phyloP scores from a whole-genome alignment of 2,888 invertebrate species.

The Watsonalla binaria region DNA sequence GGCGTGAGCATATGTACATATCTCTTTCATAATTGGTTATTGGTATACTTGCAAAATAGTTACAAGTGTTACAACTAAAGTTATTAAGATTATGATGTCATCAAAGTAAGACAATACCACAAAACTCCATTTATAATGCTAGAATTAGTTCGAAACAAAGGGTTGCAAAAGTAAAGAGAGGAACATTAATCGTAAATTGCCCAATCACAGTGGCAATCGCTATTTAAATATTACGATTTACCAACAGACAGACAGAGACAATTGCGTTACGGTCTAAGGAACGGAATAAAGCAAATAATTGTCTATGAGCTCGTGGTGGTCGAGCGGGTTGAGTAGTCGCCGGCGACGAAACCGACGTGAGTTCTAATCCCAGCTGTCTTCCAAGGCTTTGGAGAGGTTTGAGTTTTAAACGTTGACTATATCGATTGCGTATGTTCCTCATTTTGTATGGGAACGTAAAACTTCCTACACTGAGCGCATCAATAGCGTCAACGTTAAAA shows the following conservation, averaged over 20 bases:
- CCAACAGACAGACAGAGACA: constrained; percentile 24
- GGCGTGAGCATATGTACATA: too few species aligned
- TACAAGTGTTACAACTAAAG: too few species aligned
- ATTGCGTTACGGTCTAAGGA: constrained; percentile 16
- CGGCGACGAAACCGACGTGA: not conserved
- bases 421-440: too few species aligned
- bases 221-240: constrained; percentile 46
- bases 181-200: constrained; percentile 34
- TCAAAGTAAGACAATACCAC: not conserved
- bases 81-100: too few species aligned
- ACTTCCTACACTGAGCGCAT: too few species aligned
- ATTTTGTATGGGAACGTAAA: too few species aligned
- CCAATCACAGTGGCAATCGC: constrained; percentile 36
- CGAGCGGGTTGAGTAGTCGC: not conserved
- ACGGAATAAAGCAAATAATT: not conserved
- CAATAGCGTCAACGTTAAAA: too few species aligned
- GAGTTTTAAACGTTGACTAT: too few species aligned
- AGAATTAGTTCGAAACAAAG: not conserved
- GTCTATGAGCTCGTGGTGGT: not conserved
- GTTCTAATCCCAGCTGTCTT: not conserved
- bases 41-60: too few species aligned
- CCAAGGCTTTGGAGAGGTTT: too few species aligned
- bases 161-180: constrained; percentile 22
- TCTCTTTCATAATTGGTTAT: too few species aligned
- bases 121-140: not conserved